Evolutionary conservation across 2,113 vertebrate species (phyloP).

Genomic region (Thunnus thynnus): DNA sequence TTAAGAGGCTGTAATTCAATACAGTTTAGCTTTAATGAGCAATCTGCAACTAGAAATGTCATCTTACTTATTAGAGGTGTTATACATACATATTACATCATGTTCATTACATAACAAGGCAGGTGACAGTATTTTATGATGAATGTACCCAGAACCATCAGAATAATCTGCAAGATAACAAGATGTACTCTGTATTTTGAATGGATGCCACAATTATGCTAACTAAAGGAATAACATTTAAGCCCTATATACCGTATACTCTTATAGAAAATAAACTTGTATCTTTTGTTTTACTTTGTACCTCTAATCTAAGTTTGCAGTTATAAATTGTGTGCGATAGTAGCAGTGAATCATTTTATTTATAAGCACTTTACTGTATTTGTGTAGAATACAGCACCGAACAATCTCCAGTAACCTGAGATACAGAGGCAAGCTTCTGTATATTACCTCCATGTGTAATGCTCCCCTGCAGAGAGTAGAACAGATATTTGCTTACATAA

Average conservation of each 20-base stretch:
- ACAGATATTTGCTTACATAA: constrained; percentile 60
- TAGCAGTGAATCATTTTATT: not conserved
- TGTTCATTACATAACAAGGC: constrained; percentile 31
- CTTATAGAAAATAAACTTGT: not conserved
- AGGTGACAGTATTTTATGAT: not conserved
- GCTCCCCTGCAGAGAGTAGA: not conserved
- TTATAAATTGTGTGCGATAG: not conserved
- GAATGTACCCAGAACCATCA: not conserved
- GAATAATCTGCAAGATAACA: not conserved
- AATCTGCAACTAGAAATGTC: not conserved
- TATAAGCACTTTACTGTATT: not conserved
- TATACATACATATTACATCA: constrained; percentile 26
- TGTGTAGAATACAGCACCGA: not conserved
- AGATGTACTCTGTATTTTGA: not conserved
- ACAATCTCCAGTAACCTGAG: not conserved
- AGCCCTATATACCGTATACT: not conserved
- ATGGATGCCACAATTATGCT: too few species aligned
- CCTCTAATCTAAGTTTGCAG: not conserved
- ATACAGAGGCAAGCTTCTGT: not conserved
- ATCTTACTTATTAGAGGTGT: constrained; percentile 1
- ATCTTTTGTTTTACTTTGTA: not conserved
- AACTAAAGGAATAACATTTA: not conserved
- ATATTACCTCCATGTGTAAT: not conserved
- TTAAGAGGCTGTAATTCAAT: not conserved
- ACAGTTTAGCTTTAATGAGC: not conserved